These are phyloP conservation scores for Pemphredon lugubris DNA, from an alignment of 2,888 invertebrate species.

Conservation along the genomic window DNA sequence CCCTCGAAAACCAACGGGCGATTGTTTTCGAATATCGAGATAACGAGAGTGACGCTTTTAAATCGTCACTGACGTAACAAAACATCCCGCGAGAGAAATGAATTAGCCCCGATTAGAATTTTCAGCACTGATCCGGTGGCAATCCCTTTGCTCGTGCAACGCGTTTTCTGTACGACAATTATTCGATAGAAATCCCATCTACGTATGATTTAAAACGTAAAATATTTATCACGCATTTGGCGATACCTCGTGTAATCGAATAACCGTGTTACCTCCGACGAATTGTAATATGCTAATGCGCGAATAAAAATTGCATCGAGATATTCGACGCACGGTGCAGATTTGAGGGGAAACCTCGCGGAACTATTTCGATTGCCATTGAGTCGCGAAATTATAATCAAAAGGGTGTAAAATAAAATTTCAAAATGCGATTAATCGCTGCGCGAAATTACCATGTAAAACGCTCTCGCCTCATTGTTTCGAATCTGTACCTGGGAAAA, in stretches of 20 bases:
- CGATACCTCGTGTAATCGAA: not conserved
- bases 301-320: slow-evolving; percentile 1
- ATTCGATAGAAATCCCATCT: too few relatives aligned
- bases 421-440: slow-evolving; percentile 6
- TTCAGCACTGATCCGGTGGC: too few relatives aligned
- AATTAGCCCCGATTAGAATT: too few relatives aligned
- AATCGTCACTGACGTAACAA: slow-evolving; percentile 13
- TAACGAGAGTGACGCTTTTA: slow-evolving; percentile 13
- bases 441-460: not conserved
- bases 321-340: not conserved
- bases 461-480: not conserved
- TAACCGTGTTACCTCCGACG: not conserved
- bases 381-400: slow-evolving; percentile 5
- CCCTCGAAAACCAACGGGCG: slow-evolving; percentile 26
- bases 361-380: not conserved
- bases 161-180: too few relatives aligned
- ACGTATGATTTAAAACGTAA: not conserved
- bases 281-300: slow-evolving; percentile 4
- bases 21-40: slow-evolving; percentile 36
- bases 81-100: too few relatives aligned
- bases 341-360: not conserved
- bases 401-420: slow-evolving; percentile 9
- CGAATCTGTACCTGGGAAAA: not conserved
- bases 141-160: too few relatives aligned
- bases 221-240: not conserved